These are phyloP conservation scores for Nothoprocta pentlandii DNA, from an alignment of 2,113 vertebrate species.

Conservation along the genomic window DNA sequence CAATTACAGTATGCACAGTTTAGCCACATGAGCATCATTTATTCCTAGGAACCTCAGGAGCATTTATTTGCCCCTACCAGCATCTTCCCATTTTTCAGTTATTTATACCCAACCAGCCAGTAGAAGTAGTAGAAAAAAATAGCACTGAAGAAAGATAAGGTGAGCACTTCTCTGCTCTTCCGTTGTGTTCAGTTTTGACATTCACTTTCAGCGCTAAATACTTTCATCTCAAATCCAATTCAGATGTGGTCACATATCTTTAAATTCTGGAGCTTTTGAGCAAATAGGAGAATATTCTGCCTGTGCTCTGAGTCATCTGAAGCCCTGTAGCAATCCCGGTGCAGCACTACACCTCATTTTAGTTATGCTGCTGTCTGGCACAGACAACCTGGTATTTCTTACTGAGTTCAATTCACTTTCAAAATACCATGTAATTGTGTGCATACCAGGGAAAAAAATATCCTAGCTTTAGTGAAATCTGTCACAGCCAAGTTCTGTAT, in stretches of 20 bases:
- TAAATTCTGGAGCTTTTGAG: not conserved
- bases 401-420: slow-evolving; percentile 1
- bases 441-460: not conserved
- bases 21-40: not conserved
- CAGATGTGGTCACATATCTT: not conserved
- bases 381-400: not conserved
- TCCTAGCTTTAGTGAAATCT: not conserved
- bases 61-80: not conserved
- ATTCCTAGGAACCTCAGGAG: not conserved
- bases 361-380: not conserved
- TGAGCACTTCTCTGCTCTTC: not conserved
- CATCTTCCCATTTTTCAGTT: not conserved
- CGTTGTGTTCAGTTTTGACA: not conserved
- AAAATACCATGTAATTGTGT: not conserved
- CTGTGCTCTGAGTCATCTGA: not conserved
- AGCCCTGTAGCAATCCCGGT: not conserved
- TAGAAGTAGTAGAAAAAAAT: not conserved
- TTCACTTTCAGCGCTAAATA: not conserved
- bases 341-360: not conserved
- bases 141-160: not conserved
- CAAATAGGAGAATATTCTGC: not conserved
- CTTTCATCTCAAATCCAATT: not conserved
- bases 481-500: not conserved
- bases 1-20: not conserved
- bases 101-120: not conserved